A percentile compares a stretch with the other conserved stretches of the same genome.
Evolutionary conservation across 2,888 invertebrate species (phyloP).

Genomic region (Euclidia mi): DNA sequence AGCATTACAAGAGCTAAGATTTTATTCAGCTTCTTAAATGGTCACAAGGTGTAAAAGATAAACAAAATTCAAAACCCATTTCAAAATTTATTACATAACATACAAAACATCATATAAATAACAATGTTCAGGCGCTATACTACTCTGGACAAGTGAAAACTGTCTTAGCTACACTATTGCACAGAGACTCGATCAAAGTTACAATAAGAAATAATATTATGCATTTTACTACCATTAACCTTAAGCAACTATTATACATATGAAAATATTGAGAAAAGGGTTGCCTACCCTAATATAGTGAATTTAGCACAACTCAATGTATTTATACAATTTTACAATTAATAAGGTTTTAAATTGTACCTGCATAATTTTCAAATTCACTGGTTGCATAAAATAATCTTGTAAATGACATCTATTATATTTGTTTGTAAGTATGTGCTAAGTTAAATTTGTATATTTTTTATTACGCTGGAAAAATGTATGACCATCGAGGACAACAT

Average conservation of each 20-base stretch:
- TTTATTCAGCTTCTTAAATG: too few species aligned
- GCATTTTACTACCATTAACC: constrained; percentile 19
- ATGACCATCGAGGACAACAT: too few species aligned
- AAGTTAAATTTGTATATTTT: too few species aligned
- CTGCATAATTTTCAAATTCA: too few species aligned
- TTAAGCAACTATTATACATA: constrained; percentile 2
- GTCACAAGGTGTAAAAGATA: constrained; percentile 4
- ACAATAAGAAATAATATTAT: constrained; percentile 35
- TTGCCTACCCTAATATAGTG: not conserved
- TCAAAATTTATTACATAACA: constrained; percentile 51
- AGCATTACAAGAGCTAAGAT: too few species aligned
- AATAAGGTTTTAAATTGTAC: too few species aligned
- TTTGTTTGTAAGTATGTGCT: too few species aligned
- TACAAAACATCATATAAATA: constrained; percentile 20
- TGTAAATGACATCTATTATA: too few species aligned
- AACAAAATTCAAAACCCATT: constrained; percentile 35
- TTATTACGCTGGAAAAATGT: too few species aligned
- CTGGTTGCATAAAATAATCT: too few species aligned
- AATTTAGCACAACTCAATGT: too few species aligned
- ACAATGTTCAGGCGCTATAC: constrained; percentile 30
- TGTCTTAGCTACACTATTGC: constrained; percentile 10
- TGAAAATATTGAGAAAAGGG: not conserved
- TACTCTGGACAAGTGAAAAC: constrained; percentile 27
- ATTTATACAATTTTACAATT: too few species aligned
- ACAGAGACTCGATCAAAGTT: constrained; percentile 31